phyloP scores from a whole-genome alignment of 2,113 vertebrate genomes.

The Mesoclemmys tuberculata region DNA sequence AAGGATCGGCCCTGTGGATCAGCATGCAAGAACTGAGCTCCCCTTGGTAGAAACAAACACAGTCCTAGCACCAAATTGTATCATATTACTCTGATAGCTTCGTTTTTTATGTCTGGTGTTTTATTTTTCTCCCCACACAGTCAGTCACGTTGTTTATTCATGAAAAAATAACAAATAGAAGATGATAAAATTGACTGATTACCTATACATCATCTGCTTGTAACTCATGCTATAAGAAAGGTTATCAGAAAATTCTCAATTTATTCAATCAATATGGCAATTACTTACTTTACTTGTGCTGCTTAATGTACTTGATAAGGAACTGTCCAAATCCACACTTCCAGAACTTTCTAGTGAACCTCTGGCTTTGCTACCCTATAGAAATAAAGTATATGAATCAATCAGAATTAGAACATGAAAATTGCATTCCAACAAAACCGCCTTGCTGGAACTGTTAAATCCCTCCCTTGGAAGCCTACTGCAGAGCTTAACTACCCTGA shows the following conservation, averaged over 20 bases:
- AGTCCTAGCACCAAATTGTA: not conserved
- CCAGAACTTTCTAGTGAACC: conserved; percentile 79
- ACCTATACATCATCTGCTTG: not conserved
- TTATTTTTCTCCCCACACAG: not conserved
- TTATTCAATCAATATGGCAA: not conserved
- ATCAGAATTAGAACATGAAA: not conserved
- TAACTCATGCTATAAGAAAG: not conserved
- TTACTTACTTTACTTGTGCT: conserved; percentile 80
- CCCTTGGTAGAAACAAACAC: not conserved
- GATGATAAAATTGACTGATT: not conserved
- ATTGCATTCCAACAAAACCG: not conserved
- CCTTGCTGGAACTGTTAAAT: not conserved
- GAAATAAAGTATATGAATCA: conserved; percentile 33
- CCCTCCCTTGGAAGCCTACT: no score
- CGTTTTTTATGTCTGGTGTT: not conserved
- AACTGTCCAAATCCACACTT: conserved; percentile 78
- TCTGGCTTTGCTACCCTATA: conserved; percentile 86
- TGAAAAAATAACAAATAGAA: not conserved
- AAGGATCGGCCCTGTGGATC: not conserved
- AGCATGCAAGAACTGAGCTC: not conserved
- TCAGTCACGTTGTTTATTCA: not conserved
- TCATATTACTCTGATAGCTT: not conserved
- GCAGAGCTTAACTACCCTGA: not conserved
- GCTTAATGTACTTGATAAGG: conserved; percentile 74
- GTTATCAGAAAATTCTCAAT: not conserved